Evolutionary conservation across 2,797 vertebrate species (phyloP).

Genomic region (Crax fasciolata): DNA sequence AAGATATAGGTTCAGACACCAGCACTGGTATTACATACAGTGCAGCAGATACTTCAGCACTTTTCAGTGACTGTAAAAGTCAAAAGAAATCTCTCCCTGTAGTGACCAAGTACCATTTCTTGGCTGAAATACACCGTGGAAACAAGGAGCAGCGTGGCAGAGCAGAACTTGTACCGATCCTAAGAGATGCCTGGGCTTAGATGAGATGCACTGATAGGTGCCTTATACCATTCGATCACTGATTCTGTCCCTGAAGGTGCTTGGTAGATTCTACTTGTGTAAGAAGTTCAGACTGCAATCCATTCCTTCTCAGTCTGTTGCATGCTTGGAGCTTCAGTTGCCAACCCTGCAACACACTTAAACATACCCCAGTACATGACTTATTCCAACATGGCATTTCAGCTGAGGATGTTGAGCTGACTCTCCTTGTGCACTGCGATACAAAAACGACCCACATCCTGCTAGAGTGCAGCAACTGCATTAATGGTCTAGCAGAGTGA

Average conservation of each 20-base stretch:
- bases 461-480: neutral
- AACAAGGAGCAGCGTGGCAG: neutral
- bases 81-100: neutral
- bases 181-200: neutral
- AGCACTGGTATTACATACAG: accelerated
- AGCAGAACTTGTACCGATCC: neutral
- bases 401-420: neutral
- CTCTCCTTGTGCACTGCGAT: neutral
- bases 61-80: neutral
- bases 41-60: neutral
- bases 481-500: neutral
- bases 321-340: neutral
- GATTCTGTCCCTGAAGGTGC: neutral
- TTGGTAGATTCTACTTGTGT: neutral
- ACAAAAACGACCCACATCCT: neutral
- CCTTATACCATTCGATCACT: neutral
- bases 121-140: neutral
- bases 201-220: no score
- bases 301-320: neutral
- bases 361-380: neutral
- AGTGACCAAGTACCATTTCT: neutral
- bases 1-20: neutral
- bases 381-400: neutral
- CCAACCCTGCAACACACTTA: neutral
- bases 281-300: neutral